Percentiles rank a stretch among this genome's conserved stretches.
phyloP scores from a whole-genome alignment of 2,797 vertebrate species.

The Sparus aurata region DNA sequence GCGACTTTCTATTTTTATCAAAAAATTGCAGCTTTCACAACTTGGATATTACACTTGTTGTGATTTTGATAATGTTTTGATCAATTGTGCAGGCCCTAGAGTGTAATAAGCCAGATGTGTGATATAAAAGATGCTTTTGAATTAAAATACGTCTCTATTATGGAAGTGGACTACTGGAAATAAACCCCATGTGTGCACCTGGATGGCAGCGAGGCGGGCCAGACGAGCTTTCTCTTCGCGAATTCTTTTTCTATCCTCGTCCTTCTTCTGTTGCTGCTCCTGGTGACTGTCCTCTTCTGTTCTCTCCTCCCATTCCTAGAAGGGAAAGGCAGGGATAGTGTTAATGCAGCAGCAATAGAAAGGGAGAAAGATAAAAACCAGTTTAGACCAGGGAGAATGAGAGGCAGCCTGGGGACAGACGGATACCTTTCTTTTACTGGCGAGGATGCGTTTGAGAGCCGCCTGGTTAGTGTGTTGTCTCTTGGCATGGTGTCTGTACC shows the following conservation, averaged over 20 bases:
- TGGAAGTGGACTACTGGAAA: too few species aligned
- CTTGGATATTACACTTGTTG: too few species aligned
- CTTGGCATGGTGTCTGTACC: constrained; percentile 88
- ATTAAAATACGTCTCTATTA: neutral
- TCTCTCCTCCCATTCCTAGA: constrained; percentile 79
- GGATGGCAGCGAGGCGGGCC: constrained; percentile 89
- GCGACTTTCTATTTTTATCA: too few species aligned
- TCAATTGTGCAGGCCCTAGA: too few species aligned
- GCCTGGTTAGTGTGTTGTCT: constrained; percentile 70
- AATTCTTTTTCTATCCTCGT: constrained; percentile 86
- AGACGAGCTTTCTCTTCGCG: constrained; percentile 93
- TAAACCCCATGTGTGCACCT: constrained; percentile 80
- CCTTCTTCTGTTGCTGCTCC: constrained; percentile 84
- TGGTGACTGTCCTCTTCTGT: constrained; percentile 72
- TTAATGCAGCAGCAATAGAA: neutral
- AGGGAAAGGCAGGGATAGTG: neutral
- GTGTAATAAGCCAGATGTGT: neutral
- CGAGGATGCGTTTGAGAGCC: constrained; percentile 79
- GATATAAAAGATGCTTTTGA: neutral
- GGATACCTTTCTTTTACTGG: constrained; percentile 88
- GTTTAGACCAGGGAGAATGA: neutral
- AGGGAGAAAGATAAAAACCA: neutral
- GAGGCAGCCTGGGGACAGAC: neutral
- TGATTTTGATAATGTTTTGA: too few species aligned
- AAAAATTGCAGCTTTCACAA: too few species aligned